A percentile compares a stretch with the other conserved stretches of the same genome.
Evolutionary conservation across 2,113 vertebrate species (phyloP).

Genomic region (Cettia cetti): DNA sequence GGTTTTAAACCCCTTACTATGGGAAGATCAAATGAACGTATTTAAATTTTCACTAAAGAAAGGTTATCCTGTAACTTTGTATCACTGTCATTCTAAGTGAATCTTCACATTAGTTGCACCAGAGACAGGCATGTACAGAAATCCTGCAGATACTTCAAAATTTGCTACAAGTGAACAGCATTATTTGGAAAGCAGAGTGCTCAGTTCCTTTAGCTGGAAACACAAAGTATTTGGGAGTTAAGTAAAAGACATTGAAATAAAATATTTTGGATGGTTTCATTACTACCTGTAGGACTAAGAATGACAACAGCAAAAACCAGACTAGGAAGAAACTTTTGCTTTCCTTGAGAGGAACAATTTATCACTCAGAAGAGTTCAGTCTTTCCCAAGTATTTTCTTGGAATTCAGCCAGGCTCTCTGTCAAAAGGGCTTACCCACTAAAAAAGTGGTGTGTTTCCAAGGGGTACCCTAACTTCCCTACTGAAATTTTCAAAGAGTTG

Average conservation of each 20-base stretch:
- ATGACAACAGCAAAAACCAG: background rate
- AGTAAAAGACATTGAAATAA: background rate
- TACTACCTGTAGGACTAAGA: background rate
- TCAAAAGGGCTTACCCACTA: background rate
- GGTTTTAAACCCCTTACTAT: background rate
- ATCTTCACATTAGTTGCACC: background rate
- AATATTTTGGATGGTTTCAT: background rate
- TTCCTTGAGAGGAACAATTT: background rate
- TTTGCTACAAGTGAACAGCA: background rate
- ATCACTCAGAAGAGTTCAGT: background rate
- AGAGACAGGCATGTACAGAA: background rate
- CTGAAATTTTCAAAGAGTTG: background rate
- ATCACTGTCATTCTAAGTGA: background rate
- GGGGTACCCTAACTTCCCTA: background rate
- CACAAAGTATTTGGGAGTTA: background rate
- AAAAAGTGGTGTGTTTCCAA: background rate
- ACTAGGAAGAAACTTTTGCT: background rate
- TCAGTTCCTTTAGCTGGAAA: background rate
- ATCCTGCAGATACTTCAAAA: too few relatives aligned
- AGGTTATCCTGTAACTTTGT: background rate
- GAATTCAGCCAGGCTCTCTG: background rate
- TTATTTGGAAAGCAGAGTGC: background rate
- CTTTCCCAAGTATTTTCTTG: background rate
- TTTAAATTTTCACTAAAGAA: background rate
- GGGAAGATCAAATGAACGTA: background rate